Evolutionary conservation across 2,888 invertebrate genomes (phyloP), one percentile per base, ranked within the genome.

Genomic region (Spicauda simplicius): DNA sequence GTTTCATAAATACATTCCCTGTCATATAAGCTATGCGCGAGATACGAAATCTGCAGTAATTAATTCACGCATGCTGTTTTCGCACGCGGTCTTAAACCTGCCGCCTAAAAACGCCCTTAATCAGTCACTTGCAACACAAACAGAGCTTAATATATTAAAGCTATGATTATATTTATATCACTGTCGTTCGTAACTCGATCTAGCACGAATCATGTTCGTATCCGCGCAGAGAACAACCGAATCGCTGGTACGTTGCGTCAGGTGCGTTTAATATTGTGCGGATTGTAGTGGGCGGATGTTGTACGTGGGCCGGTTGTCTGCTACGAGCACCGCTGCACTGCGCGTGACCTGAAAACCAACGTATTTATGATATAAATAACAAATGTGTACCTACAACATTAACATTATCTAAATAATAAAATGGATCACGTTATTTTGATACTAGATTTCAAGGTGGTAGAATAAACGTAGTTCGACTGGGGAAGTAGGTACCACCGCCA

Each of bases 271-370:
- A 33, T 19, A 68, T 69, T 78, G 79, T 77, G 79, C 76, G 76
- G 73, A 69, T 71, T 76, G 73, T 70, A 70, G 71, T 84, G 87
- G 85, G 85, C 84, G 86, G 87, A 82, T 77, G 80, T 69, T 75
- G 76, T 75, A 72, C 80, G 82, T 73, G 73, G 74, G 68, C 68
- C 70, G 67, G 78, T 69, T 70, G 79, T 76, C 79, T 89, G 92
- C 89, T 92, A 92, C 82, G 92, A 91, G 76, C 92, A 92, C 72
- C 91, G 81, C 72, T 92, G 92, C 50, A 88, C 73, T 37, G 90
- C 80, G 2, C 92, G 89, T 8, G 91, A 91, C 77, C 92, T 92
- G 88, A 48, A 81, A 80, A 48, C 66, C 45, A 64, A 61, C 2
- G 69, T 33, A 69, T 50, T 14, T n/a, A n/a, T n/a, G n/a, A n/a